Conservation (phyloP, 2,113 vertebrate genomes). For the Phoenicopterus ruber region DNA sequence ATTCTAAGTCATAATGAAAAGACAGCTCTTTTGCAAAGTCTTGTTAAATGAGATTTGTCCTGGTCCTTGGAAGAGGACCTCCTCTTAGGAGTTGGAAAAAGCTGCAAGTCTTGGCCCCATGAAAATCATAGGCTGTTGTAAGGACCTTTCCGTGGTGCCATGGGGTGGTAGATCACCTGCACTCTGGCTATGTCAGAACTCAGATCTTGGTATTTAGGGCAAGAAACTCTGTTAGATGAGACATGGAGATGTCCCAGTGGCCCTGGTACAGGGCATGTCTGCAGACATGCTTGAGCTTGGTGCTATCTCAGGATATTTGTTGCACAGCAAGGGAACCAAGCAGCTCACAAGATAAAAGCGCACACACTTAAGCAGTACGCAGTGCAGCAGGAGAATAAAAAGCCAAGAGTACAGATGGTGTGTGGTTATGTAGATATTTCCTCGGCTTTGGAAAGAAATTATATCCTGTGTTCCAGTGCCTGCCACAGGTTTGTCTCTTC, state of each 20-base stretch:
- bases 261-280: not conserved
- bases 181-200: not conserved
- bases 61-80: not conserved
- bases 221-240: not conserved
- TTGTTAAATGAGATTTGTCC: not conserved
- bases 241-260: not conserved
- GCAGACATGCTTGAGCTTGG: not conserved
- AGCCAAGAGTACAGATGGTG: not conserved
- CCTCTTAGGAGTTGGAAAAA: not conserved
- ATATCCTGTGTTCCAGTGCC: not conserved
- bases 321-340: not conserved
- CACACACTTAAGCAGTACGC: not conserved
- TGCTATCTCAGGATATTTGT: not conserved
- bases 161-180: not conserved
- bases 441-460: not conserved
- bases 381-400: not conserved
- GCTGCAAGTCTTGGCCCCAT: too few species aligned
- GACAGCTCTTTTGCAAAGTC: not conserved
- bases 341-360: not conserved
- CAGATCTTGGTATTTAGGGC: not conserved
- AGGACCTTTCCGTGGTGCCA: not conserved
- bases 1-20: not conserved
- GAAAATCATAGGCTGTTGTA: not conserved
- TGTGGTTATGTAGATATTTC: not conserved
- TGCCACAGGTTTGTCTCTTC: not conserved